Evolutionary conservation across 2,888 invertebrate species (phyloP), one percentile per base, ranked within the genome.

Genomic region (Synergus japonicus): DNA sequence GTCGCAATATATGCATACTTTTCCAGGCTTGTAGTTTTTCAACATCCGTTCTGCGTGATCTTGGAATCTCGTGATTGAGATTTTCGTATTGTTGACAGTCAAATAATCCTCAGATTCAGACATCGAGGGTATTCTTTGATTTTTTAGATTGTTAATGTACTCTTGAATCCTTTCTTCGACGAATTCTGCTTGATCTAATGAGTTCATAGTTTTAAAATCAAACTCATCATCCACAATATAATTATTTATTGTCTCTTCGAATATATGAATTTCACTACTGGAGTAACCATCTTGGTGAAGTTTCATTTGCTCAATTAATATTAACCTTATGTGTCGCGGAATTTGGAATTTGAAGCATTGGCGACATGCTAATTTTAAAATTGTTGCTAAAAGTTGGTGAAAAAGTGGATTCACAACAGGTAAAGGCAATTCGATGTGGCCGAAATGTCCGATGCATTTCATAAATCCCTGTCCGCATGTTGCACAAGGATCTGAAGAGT

Each of bases 401-500:
- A 98, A 97, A 69, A 99, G 90, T 0, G 99, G 99, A 93, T 99
- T 99, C 79, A 97, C 95, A 0, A 98, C 96, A 0, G 97, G 95
- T 13, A 98, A 92, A 0, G 97, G 97, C 1, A 99, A 93, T 85
- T 97, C 96, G 83, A 99, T 98, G 90, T 98, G 97, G 0, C 99
- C 99, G 92, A 98, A 96, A 92, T 99, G 99, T 0, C 99, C 99
- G 0, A 96, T 95, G 90, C 99, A 99, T 83, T 94, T 93, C 9
- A 94, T 90, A 66, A 94, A 90, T 22, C 93, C 94, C 84, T 95
- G 94, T 12, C 94, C 94, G 89, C 99, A 99, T 9, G 98, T 98
- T 4, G 93, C 93, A 91, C 99, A 99, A 0, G 95, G 93, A 82
- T 97, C 96, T 86, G 93, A 92, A 73, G 94, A 92, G 15, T 95